Evolutionary conservation across 2,113 vertebrate species (phyloP), one percentile per base, ranked within the genome.

Genomic region (Hippocampus abdominalis): DNA sequence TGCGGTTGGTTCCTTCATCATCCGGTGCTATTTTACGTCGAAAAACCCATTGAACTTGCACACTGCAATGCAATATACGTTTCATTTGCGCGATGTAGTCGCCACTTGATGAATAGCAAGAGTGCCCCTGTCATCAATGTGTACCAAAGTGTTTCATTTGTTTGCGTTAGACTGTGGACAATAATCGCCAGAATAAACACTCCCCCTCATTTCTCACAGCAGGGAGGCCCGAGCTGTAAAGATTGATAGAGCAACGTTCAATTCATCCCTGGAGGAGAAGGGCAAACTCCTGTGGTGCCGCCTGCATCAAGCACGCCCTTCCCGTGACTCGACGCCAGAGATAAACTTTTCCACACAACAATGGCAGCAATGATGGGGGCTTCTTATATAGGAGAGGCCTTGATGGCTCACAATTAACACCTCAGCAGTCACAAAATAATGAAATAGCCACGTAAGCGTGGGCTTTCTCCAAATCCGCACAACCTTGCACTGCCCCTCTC

Each of bases 161-260:
- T 83, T 86, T 85, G 70, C 79, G 83, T 86, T 79, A 76, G 77
- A 87, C 84, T 75, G 73, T 53, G 71, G 73, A 86, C 80, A 87
- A 82, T 87, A 81, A 87, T 86, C 70, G 75, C 60, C 83, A 78
- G 74, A 78, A 86, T 80, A 90, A 91, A 89, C 83, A 87, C 90
- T 78, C 89, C 88, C 84, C 84, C 87, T 87, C 84, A 84, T 88
- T 90, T 89, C 88, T 89, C 88, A 89, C 69, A 80, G 77, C 83
- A 80, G 70, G 77, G 79, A 88, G 81, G 73, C 79, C 84, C 57
- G 60, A 65, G 88, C 83, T 78, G 86, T 92, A 91, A 91, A 93
- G 89, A 93, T 89, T 89, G 89, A 92, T 91, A 76, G 91, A 90
- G 82, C 88, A 80, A 84, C 85, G 85, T 87, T 84, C 84, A 84